Evolutionary conservation across 2,888 invertebrate species (phyloP).

Genomic region (Papilio demoleus): DNA sequence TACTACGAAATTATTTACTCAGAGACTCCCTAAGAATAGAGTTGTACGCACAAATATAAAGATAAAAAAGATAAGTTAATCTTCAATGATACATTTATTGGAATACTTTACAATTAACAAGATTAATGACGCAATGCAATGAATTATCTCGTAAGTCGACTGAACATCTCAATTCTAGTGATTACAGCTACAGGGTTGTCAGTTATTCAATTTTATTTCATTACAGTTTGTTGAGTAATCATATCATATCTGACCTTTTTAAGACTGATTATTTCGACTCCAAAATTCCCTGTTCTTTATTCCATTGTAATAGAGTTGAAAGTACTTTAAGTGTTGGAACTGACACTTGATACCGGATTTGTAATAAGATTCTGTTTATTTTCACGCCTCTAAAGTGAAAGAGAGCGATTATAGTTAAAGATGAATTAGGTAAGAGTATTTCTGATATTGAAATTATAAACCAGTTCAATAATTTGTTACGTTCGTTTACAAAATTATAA

Average conservation of each 20-base stretch:
- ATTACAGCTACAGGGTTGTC: constrained; percentile 28
- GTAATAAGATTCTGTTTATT: constrained; percentile 37
- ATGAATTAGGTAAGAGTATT: constrained; percentile 32
- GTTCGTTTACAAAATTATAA: constrained; percentile 20
- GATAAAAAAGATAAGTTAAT: too few species aligned
- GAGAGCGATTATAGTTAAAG: constrained; percentile 35
- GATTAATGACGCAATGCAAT: constrained; percentile 14
- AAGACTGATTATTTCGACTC: constrained; percentile 37
- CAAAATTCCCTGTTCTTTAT: background rate
- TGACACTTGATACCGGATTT: constrained; percentile 25
- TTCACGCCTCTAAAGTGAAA: constrained; percentile 33
- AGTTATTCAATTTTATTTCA: constrained; percentile 34
- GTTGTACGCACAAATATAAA: too few species aligned
- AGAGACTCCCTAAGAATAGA: too few species aligned
- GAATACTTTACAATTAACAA: background rate
- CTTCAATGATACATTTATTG: too few species aligned
- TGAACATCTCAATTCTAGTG: constrained; percentile 34
- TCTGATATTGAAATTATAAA: constrained; percentile 34
- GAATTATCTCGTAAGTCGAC: constrained; percentile 20
- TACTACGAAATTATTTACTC: too few species aligned
- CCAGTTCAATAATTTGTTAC: constrained; percentile 26
- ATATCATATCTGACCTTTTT: constrained; percentile 46
- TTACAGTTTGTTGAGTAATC: constrained; percentile 40
- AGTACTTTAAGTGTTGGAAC: background rate
- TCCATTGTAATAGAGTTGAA: constrained; percentile 18